phyloP scores from a whole-genome alignment of 2,888 invertebrate genomes.

The Aleiodes leptofemur region DNA sequence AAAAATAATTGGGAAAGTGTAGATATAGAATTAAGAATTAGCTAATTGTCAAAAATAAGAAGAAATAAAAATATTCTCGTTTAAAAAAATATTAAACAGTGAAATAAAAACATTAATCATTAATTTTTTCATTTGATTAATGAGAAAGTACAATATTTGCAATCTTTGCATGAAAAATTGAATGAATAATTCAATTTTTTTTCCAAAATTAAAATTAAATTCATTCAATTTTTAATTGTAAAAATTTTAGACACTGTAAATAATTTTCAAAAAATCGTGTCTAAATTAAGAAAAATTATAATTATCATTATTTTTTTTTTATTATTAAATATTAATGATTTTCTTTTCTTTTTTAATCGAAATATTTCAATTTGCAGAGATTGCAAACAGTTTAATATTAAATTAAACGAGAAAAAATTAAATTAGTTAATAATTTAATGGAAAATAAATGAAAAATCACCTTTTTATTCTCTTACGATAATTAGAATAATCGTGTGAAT shows the following conservation, averaged over 20 bases:
- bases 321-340: too few species aligned
- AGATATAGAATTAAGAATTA: slow-evolving; percentile 4
- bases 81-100: too few species aligned
- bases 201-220: too few species aligned
- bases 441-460: slow-evolving; percentile 11
- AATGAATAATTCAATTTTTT: too few species aligned
- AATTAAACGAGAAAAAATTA: background rate
- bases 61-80: too few species aligned
- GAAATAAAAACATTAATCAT: background rate
- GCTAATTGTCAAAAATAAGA: slow-evolving; percentile 12
- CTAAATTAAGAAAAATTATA: too few species aligned
- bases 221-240: too few species aligned
- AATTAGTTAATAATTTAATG: background rate
- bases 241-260: background rate
- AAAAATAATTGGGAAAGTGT: slow-evolving; percentile 4
- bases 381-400: background rate
- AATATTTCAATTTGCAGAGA: background rate
- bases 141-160: slow-evolving; percentile 3
- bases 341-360: too few species aligned
- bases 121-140: slow-evolving; percentile 1
- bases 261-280: background rate
- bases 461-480: slow-evolving; percentile 31
- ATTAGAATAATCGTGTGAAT: slow-evolving; percentile 25
- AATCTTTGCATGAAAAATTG: slow-evolving; percentile 2
- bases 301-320: too few species aligned